A percentile compares a stretch with the other conserved stretches of the same genome.
These are phyloP conservation scores for Xestobium rufovillosum DNA, from an alignment of 2,888 invertebrate genomes.

Conservation along the genomic window DNA sequence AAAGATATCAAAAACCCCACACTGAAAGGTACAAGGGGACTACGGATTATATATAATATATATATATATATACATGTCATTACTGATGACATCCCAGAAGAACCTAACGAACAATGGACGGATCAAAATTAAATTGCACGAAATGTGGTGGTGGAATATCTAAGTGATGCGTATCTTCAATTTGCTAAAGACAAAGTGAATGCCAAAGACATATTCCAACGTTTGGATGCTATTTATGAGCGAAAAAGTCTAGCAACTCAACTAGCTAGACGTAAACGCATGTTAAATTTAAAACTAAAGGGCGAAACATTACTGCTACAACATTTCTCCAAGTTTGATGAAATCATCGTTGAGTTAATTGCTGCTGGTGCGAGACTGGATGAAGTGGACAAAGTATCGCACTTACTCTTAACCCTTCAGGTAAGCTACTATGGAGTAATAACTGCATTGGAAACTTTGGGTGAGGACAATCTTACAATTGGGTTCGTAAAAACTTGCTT, in stretches of 20 bases:
- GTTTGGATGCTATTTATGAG: constrained; percentile 12
- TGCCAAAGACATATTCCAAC: constrained; percentile 7
- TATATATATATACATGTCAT: no score
- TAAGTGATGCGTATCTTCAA: constrained; percentile 11
- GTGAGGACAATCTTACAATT: constrained; percentile 31
- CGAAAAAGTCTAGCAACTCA: no score
- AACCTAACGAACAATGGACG: no score
- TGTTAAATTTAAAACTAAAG: constrained; percentile 24
- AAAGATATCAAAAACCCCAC: no score
- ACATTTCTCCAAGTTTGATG: constrained; percentile 34
- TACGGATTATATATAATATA: no score
- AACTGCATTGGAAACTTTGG: constrained; percentile 35
- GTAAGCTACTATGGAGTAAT: constrained; percentile 32
- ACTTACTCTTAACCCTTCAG: constrained; percentile 35
- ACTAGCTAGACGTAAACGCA: constrained; percentile 25
- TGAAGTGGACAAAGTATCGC: no score
- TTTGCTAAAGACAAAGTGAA: constrained; percentile 11
- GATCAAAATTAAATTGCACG: no score
- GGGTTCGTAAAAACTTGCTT: constrained; percentile 32
- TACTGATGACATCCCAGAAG: no score
- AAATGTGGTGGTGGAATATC: constrained; percentile 10
- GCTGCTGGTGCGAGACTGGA: constrained; percentile 34
- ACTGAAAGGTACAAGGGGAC: no score
- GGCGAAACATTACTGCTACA: constrained; percentile 20
- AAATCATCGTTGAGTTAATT: constrained; percentile 30